These are phyloP conservation scores for Apodemia zela DNA, from an alignment of 2,888 invertebrate genomes.

Conservation along the genomic window DNA sequence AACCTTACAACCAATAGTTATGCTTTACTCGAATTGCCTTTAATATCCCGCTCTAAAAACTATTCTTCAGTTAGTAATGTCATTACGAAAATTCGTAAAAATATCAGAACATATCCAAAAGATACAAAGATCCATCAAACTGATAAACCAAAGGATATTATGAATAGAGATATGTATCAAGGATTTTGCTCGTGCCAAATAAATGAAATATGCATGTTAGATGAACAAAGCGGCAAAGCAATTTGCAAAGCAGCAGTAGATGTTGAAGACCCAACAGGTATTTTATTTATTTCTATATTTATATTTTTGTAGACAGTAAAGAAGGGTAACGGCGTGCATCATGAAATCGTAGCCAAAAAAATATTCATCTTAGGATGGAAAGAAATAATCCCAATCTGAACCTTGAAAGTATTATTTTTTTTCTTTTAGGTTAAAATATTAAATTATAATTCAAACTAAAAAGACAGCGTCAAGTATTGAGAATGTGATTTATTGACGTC, in stretches of 20 bases:
- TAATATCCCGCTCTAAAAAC: slow-evolving; percentile 43
- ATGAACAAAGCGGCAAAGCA: slow-evolving; percentile 80
- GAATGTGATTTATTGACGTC: no score
- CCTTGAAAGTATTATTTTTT: no score
- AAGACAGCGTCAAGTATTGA: no score
- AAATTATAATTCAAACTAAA: no score
- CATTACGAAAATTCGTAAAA: slow-evolving; percentile 65
- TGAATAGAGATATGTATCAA: slow-evolving; percentile 59
- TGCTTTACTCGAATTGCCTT: slow-evolving; percentile 41
- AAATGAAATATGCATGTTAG: slow-evolving; percentile 83
- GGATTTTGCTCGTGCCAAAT: slow-evolving; percentile 76
- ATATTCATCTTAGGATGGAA: no score
- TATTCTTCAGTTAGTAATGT: slow-evolving; percentile 47
- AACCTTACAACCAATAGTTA: slow-evolving; percentile 39
- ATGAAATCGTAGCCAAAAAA: no score
- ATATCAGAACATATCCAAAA: slow-evolving; percentile 67
- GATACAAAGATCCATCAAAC: slow-evolving; percentile 44
- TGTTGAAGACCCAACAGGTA: slow-evolving; percentile 81
- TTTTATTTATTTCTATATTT: slow-evolving; percentile 15
- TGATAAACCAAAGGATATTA: slow-evolving; percentile 54
- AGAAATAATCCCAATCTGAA: no score
- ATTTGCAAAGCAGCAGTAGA: slow-evolving; percentile 77
- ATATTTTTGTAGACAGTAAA: no score
- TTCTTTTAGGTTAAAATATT: no score
- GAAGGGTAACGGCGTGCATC: no score